Conservation (phyloP, 53 echinoderm and acorn worm genomes). For the Arbacia lixula region DNA sequence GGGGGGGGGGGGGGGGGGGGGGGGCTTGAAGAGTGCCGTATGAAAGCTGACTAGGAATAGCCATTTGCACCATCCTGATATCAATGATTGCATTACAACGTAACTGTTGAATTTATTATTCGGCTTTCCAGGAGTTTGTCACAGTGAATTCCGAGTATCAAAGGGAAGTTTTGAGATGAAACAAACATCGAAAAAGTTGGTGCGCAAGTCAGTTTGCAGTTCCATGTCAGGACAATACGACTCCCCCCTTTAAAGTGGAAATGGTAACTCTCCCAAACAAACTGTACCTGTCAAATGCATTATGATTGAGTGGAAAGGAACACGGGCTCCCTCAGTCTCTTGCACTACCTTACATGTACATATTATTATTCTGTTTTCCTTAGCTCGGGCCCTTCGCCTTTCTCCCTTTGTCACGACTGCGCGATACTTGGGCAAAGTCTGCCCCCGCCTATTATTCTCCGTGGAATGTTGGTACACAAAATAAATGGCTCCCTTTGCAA, state of each 20-base stretch:
- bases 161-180: too few species aligned
- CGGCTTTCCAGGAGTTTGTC: too few species aligned
- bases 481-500: conserved; percentile 15
- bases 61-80: too few species aligned
- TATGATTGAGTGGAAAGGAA: not conserved
- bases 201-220: too few species aligned
- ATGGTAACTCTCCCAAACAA: too few species aligned
- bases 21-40: not conserved
- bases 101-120: too few species aligned
- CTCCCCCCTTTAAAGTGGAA: too few species aligned
- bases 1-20: not conserved
- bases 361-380: not conserved
- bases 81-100: too few species aligned
- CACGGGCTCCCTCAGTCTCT: not conserved
- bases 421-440: not conserved
- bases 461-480: conserved; percentile 15
- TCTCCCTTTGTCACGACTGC: not conserved
- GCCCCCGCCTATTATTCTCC: not conserved
- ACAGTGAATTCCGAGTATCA: too few species aligned
- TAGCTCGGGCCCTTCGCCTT: not conserved
- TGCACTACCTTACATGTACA: not conserved
- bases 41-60: too few species aligned
- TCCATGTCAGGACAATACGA: too few species aligned
- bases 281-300: not conserved
- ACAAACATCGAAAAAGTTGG: too few species aligned